Percentiles rank a stretch among this genome's conserved stretches.
phyloP scores from a whole-genome alignment of 2,797 vertebrate species.

The Hylomyscus alleni region DNA sequence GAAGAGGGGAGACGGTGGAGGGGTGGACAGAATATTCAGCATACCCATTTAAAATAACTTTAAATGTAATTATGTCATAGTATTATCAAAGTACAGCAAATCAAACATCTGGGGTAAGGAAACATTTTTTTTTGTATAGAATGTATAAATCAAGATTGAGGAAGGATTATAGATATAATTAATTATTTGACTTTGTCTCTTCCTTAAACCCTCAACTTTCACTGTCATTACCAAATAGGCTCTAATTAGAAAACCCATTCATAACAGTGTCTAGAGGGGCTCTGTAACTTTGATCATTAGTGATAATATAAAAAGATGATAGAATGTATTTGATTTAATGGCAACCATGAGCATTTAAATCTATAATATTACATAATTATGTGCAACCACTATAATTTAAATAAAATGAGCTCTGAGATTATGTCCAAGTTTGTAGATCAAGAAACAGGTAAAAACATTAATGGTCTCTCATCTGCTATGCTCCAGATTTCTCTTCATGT shows the following conservation, averaged over 20 bases:
- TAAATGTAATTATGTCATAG: neutral
- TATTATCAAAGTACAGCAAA: neutral
- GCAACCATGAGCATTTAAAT: slow-evolving; percentile 17
- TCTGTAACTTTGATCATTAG: slow-evolving; percentile 33
- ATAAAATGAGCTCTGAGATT: neutral
- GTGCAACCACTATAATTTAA: slow-evolving; percentile 11
- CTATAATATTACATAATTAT: slow-evolving; percentile 3
- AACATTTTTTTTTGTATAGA: slow-evolving; percentile 34
- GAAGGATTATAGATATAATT: neutral
- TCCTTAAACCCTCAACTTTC: neutral
- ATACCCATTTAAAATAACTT: slow-evolving; percentile 13
- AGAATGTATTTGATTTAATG: slow-evolving; percentile 48
- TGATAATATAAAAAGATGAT: slow-evolving; percentile 12
- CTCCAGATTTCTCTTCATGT: slow-evolving; percentile 29
- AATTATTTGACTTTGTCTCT: slow-evolving; percentile 25
- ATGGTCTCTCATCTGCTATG: neutral
- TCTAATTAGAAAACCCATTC: slow-evolving; percentile 36
- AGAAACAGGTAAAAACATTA: slow-evolving; percentile 51
- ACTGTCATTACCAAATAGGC: neutral
- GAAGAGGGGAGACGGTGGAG: neutral
- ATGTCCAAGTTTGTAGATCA: slow-evolving; percentile 14
- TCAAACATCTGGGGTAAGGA: neutral
- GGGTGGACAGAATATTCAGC: neutral
- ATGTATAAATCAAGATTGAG: neutral
- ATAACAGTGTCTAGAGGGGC: neutral